These are phyloP conservation scores for Carcinoscorpius rotundicauda DNA, from an alignment of 1,140 invertebrate genomes.

Conservation along the genomic window DNA sequence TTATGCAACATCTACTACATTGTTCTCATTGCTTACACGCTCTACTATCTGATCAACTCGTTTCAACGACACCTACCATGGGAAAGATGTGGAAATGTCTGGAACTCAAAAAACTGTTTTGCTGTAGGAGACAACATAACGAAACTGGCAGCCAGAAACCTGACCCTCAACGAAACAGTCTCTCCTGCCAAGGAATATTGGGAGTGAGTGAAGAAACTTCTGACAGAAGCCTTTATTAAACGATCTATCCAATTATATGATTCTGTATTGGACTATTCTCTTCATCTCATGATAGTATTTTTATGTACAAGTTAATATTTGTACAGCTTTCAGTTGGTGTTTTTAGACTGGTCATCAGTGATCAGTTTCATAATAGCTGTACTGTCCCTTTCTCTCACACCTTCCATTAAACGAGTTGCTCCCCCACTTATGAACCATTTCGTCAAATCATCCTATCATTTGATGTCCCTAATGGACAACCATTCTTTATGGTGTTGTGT, in stretches of 20 bases:
- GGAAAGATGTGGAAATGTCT: constrained; percentile 30
- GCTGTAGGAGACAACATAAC: constrained; percentile 14
- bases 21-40: constrained; percentile 84
- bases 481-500: too few species aligned
- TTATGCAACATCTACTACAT: constrained; percentile 98
- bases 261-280: background rate
- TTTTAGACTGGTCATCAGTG: too few species aligned
- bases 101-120: constrained; percentile 34
- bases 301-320: background rate
- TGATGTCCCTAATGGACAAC: too few species aligned
- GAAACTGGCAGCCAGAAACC: background rate
- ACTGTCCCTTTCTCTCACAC: too few species aligned
- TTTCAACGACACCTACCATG: constrained; percentile 27
- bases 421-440: too few species aligned
- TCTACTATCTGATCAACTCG: constrained; percentile 84
- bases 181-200: constrained; percentile 39
- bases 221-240: constrained; percentile 1
- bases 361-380: too few species aligned
- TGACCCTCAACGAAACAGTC: constrained; percentile 21
- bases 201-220: constrained; percentile 31
- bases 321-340: too few species aligned
- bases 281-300: background rate
- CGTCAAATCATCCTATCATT: too few species aligned
- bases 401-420: too few species aligned
- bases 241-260: background rate